Base-by-base conservation (phyloP, 2,888 invertebrate genomes). In the Didymodactylos carnosus region DNA sequence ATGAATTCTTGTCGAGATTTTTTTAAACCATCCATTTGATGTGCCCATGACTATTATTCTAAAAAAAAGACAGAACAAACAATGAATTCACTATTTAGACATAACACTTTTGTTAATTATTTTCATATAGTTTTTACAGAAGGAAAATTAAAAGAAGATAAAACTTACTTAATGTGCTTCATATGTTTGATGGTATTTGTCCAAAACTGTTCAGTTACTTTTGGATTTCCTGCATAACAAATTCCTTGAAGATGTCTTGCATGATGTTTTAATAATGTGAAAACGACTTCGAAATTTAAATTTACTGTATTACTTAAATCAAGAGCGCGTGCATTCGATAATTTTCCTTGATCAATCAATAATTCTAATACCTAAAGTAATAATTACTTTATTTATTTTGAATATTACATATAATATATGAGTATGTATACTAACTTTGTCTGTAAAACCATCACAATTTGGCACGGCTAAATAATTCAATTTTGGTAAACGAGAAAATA, bases 31-130 rank as follows among this genome's bases (percentile, higher is more conserved):
- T 75, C 95, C 89, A 82, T 97, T 94, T 74, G 92, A 90, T 0
- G 97, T 95, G 6, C 98, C 98, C 91, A 98, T 92, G 0, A 94
- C 90, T 70, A 97, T 86, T 75, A 97, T 94, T 82, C 97, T 97
- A 79, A 25, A 78, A 77, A 19, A 35, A 19, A 35, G 1, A 29
- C 5, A 35, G 8, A 11, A 40, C n/a, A n/a, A 13, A 16, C 4
- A 29, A 35, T 49, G 51, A 73, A 27, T 2, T 27, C 10, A 19
- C 25, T 27, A 19, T 16, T 14, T 16, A n/a, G 25, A 19, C 11
- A 16, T 72, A 23, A 16, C 11, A 23, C 70, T 35, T 23, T 39
- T 1, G 6, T 70, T 4, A 16, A 46, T 46, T 35, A 35, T 46
- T 46, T 16, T 19, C 4, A 23, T 25, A 23, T 23, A 62, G 62